Base-by-base conservation (phyloP, 2,113 vertebrate species). In the Boulengeromyrus knoepffleri region DNA sequence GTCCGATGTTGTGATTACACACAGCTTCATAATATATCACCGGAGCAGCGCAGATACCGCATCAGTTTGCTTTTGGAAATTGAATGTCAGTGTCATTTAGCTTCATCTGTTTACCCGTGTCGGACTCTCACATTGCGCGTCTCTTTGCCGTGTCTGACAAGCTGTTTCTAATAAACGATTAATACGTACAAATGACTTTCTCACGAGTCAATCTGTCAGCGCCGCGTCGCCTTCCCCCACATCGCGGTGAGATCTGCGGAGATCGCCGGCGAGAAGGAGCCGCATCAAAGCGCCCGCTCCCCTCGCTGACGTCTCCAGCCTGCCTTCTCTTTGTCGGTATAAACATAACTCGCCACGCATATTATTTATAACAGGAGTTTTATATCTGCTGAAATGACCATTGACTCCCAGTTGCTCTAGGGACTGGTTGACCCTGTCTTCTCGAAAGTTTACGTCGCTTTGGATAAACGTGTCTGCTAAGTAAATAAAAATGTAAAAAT, bases 51-150 rank as follows among this genome's bases (percentile, higher is more conserved):
- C 15, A 52, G 50, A 13, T n/a, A 53, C 17, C 9, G 27, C 85
- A 39, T 87, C 50, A 31, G 85, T 87, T 87, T 87, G 85, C 50
- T 87, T 87, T 87, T 53, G 27, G 31, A 87, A 87, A 87, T 53
- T 87, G 85, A 87, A 52, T 87, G 85, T 87, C 85, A 87, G 49
- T 49, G n/a, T 53, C 85, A 87, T 87, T 87, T 87, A 87, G 36
- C 47, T 87, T 87, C 85, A 87, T 52, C 85, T 53, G 85, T 87
- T 87, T 87, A 52, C 85, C 27, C 50, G 85, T 53, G 85, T 87
- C n/a, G 85, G 85, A 53, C 49, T 31, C 85, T 47, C 85, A 5
- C 7, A 36, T 87, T 19, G 85, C 50, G 50, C 85, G 50, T 53
- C 49, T 31, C 62, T 87, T 56, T 36, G 50, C 50, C 2, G 50